These are phyloP conservation scores for Acanthurus leucopareius DNA, from an alignment of 2,797 vertebrate species.

Conservation along the genomic window DNA sequence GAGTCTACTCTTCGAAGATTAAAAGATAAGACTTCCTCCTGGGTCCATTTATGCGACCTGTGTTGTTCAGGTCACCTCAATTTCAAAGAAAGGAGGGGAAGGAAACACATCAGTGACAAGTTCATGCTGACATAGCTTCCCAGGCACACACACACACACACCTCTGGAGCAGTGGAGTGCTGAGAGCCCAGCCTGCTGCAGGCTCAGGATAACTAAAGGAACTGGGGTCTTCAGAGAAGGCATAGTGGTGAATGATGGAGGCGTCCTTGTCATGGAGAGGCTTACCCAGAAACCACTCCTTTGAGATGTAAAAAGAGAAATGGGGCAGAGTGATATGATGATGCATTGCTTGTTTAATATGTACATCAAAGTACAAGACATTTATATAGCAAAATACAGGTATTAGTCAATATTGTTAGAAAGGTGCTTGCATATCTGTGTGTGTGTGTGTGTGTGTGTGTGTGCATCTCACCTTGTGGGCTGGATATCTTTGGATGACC, in stretches of 20 bases:
- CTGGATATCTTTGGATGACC: slow-evolving; percentile 85
- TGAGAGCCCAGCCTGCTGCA: slow-evolving; percentile 92
- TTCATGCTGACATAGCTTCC: not conserved
- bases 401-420: not conserved
- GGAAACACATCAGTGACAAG: not conserved
- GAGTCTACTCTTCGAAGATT: not conserved
- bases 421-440: not conserved
- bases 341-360: not conserved
- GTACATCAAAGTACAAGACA: too few species aligned
- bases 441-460: not conserved
- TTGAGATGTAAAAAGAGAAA: slow-evolving; percentile 21
- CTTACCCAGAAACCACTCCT: slow-evolving; percentile 95
- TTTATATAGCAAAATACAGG: too few species aligned
- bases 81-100: not conserved
- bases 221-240: slow-evolving; percentile 92
- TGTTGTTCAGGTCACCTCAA: not conserved
- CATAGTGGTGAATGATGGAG: slow-evolving; percentile 96
- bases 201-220: slow-evolving; percentile 94
- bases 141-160: slow-evolving; percentile 60
- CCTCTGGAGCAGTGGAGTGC: slow-evolving; percentile 89
- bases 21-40: not conserved
- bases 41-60: not conserved
- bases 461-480: slow-evolving; percentile 58
- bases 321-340: not conserved
- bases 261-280: slow-evolving; percentile 89